phyloP scores from a whole-genome alignment of 2,113 vertebrate species.

The Scytalopus superciliaris region DNA sequence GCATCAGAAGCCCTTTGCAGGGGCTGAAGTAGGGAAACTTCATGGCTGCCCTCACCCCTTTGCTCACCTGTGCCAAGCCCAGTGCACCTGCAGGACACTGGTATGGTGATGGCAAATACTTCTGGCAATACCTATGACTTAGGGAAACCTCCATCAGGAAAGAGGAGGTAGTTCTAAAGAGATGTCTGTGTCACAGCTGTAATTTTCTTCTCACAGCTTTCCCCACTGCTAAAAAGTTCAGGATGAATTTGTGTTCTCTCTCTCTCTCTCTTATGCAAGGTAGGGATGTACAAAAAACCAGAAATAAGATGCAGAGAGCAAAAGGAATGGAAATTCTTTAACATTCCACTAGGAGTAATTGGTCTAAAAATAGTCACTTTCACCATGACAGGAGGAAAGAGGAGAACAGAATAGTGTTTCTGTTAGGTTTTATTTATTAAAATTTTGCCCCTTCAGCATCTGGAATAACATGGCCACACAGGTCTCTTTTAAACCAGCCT shows the following conservation, averaged over 20 bases:
- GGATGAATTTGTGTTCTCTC: neutral
- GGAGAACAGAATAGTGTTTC: neutral
- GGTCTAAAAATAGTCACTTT: neutral
- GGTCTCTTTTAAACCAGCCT: neutral
- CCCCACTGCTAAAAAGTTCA: neutral
- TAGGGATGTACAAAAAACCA: neutral
- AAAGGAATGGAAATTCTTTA: neutral
- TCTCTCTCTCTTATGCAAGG: neutral
- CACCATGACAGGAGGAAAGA: neutral
- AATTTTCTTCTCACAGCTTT: neutral
- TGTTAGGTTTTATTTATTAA: neutral
- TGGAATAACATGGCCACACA: neutral
- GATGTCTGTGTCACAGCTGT: neutral
- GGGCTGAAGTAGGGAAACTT: neutral
- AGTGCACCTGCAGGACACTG: neutral
- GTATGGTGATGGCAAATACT: fast-evolving
- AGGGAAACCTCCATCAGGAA: neutral
- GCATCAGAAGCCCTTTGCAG: neutral
- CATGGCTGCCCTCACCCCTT: neutral
- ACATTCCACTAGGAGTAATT: neutral
- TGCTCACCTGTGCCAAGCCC: neutral
- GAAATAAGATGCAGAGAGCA: neutral
- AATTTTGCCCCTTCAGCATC: neutral
- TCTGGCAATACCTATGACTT: fast-evolving
- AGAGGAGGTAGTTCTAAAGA: neutral